Evolutionary conservation across 37 sponge, comb jelly and placozoan species (phyloP).

Genomic region (Spongilla lacustris): DNA sequence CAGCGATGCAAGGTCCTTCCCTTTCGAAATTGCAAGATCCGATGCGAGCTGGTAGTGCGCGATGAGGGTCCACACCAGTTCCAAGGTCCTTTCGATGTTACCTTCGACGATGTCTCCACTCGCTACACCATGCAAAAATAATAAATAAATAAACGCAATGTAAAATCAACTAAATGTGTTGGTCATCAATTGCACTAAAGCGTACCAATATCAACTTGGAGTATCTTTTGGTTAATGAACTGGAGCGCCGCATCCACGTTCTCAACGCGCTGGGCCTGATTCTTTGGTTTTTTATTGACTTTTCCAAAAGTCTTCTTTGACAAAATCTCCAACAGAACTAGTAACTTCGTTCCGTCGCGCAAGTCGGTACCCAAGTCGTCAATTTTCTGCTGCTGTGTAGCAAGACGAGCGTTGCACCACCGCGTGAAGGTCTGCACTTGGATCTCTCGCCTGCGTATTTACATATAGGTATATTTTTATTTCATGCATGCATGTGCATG

Average conservation of each 20-base stretch:
- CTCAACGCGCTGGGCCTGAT: not conserved
- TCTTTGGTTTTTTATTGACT: not conserved
- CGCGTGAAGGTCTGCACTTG: not conserved
- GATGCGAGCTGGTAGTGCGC: constrained; percentile 93
- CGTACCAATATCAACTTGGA: not conserved
- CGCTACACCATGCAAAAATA: no score
- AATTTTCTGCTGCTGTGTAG: not conserved
- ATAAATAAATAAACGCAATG: no score
- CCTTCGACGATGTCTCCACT: constrained; percentile 85
- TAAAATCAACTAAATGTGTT: not conserved
- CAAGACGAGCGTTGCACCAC: not conserved
- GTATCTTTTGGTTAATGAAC: not conserved
- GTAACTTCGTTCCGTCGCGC: not conserved
- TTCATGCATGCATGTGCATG: no score
- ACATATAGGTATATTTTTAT: no score
- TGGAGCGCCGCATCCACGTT: not conserved
- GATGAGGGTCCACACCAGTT: constrained; percentile 98
- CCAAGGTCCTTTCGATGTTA: constrained; percentile 94
- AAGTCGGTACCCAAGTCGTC: not conserved
- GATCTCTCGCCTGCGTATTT: not conserved
- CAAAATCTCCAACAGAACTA: not conserved
- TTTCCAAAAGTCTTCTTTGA: not conserved
- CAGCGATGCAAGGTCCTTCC: no score
- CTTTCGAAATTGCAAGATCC: no score
- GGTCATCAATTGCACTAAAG: not conserved